Evolutionary conservation across 2,797 vertebrate genomes (phyloP), one percentile per base, ranked within the genome.

Genomic region (Xiphophorus birchmanni): DNA sequence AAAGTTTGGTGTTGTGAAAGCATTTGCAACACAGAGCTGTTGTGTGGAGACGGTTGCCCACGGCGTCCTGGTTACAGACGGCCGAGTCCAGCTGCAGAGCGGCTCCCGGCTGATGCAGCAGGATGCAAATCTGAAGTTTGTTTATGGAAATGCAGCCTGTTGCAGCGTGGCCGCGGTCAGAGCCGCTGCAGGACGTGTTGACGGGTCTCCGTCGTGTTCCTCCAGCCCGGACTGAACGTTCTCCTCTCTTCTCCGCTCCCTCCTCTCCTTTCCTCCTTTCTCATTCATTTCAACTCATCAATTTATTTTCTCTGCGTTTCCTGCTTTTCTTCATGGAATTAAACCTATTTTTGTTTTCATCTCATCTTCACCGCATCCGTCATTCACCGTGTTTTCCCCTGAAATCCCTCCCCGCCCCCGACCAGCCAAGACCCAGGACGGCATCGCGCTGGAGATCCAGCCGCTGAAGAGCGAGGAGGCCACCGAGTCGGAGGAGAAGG

Each of bases 381-480:
- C 75, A 54, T 54, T 54, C 60, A 58, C 18, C 71, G 29, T 73
- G 23, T 48, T 26, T 26, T 13, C 71, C 52, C 44, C 58, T 37
- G 5, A 72, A 78, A 50, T 13, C 13, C 47, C 18, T 11, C 48
- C 32, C 75, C 44, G 0, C 26, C 75, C 48, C 74, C 50, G 54
- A 71, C 69, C 86, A 99, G 97, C 98, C 91, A 99, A 99, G 95
- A 97, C 98, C 90, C 97, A 99, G 94, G 98, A 99, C 29, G 98
- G 98, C 83, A 96, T 99, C 73, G 97, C 98, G 79, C 92, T 99
- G 90, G 99, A 99, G 94, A 99, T 99, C 93, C 97, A 99, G 87
- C 98, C 98, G 0, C 95, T 99, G 93, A 99, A 99, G 94, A 99
- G 97, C 76, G 97, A 99, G 80, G 98, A 99, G 82, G 97, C 95